Percentiles rank a stretch among this genome's conserved stretches.
Evolutionary conservation across 2,797 vertebrate species (phyloP).

Genomic region (Phalanger gymnotis): DNA sequence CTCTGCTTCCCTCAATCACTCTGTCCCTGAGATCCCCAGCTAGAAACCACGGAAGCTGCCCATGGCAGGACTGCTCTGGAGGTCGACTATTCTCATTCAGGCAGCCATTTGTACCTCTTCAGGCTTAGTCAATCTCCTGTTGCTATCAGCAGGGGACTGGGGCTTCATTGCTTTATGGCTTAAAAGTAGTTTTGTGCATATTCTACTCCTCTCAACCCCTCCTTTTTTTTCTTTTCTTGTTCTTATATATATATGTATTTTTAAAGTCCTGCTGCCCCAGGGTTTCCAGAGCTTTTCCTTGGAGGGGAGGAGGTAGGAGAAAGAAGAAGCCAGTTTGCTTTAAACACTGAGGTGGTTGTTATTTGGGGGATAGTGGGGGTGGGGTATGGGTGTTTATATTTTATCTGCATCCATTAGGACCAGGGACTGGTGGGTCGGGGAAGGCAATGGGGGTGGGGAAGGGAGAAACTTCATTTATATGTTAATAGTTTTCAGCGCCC

Average conservation of each 20-base stretch:
- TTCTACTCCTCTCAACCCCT: conserved; percentile 63
- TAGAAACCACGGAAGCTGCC: conserved; percentile 80
- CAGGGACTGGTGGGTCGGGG: conserved; percentile 65
- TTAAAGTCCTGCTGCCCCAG: conserved; percentile 76
- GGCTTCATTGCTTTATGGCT: conserved; percentile 88
- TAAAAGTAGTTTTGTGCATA: conserved; percentile 87
- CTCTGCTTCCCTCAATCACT: conserved; percentile 69
- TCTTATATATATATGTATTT: background rate
- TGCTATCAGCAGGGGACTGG: conserved; percentile 90
- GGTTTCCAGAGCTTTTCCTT: conserved; percentile 79
- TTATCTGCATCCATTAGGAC: conserved; percentile 86
- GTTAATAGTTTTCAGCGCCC: conserved; percentile 88
- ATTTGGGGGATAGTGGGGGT: conserved; percentile 43
- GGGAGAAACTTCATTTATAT: conserved; percentile 90
- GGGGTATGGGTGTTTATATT: conserved; percentile 86
- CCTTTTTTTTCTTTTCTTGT: background rate
- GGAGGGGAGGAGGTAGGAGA: conserved; percentile 34
- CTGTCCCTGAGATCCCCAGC: conserved; percentile 69
- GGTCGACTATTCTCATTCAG: conserved; percentile 86
- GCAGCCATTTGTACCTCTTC: conserved; percentile 92
- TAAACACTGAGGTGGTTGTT: conserved; percentile 81
- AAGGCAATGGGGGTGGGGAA: conserved; percentile 51
- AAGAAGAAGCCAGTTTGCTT: conserved; percentile 85
- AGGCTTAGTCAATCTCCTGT: conserved; percentile 92
- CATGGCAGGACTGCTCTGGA: conserved; percentile 79